phyloP scores from a whole-genome alignment of 2,113 vertebrate species.

The Microcebus griseorufus region DNA sequence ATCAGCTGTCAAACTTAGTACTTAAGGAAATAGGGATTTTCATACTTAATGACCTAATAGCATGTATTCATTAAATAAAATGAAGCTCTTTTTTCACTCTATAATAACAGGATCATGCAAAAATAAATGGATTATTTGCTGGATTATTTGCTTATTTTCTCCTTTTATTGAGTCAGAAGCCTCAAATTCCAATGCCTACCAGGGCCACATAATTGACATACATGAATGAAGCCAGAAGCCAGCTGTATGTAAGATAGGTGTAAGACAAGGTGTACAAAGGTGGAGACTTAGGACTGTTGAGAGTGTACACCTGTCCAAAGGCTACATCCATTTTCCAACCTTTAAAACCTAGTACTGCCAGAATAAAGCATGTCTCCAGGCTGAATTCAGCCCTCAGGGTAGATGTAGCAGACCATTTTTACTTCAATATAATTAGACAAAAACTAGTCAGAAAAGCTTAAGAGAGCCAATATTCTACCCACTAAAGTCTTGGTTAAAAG shows the following conservation, averaged over 20 bases:
- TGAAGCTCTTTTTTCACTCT: neutral
- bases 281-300: neutral
- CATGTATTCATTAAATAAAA: slow-evolving; percentile 32
- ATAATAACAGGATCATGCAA: neutral
- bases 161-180: neutral
- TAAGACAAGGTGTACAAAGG: neutral
- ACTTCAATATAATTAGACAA: neutral
- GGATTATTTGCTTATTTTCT: neutral
- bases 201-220: neutral
- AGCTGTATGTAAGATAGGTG: neutral
- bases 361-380: neutral
- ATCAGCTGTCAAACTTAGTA: too few species aligned
- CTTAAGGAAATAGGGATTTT: too few species aligned
- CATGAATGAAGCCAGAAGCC: neutral
- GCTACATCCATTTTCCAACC: neutral
- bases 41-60: neutral
- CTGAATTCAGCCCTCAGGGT: neutral
- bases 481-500: neutral
- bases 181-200: neutral
- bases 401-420: neutral
- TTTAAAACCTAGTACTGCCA: neutral
- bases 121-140: neutral
- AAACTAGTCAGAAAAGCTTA: slow-evolving; percentile 26
- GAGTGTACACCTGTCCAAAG: neutral
- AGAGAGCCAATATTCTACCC: neutral